Evolutionary conservation across 2,888 invertebrate species (phyloP), one percentile per base, ranked within the genome.

Genomic region (Acanthopleura granulata): DNA sequence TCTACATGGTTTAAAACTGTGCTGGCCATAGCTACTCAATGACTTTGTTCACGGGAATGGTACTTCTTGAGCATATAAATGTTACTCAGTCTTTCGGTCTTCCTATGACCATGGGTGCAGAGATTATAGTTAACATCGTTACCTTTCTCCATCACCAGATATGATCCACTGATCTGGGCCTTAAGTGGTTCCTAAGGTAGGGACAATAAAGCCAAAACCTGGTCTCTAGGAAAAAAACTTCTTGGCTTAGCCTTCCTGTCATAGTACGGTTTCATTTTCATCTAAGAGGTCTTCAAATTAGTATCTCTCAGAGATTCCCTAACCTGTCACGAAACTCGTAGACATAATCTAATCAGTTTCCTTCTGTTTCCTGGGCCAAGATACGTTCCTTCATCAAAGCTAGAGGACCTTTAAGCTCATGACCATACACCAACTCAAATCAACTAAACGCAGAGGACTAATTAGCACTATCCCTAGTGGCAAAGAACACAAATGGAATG

Each of bases 71-170:
- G 40, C 9, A 40, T 40, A 40, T 6, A 6, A 40, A 73, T 80
- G 80, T 74, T 3, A 40, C 40, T 6, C 76, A 80, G 16, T 78
- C 30, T 61, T 74, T 51, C 76, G 15, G 72, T 66, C 50, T 77
- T 77, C n/a, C 73, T 75, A 30, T 75, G 73, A 71, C 62, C 78
- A 62, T 77, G 79, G 22, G 81, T 81, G 12, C 14, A 14, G 15
- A 76, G 50, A 16, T 72, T 22, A 50, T 72, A 72, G 12, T 75
- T 72, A 16, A 75, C 18, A 27, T 75, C 75, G 57, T 25, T 25
- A 27, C 51, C 29, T 15, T 71, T 72, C 16, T 25, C 12, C 6
- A 49, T 22, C 16, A 75, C 49, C 14, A 16, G 50, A 40, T 69
- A 76, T 49, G 76, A 73, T 15, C 70, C 76, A 57, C 16, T 57